phyloP scores from a whole-genome alignment of 37 sponge, comb jelly and placozoan species.

The Oscarella lobularis region DNA sequence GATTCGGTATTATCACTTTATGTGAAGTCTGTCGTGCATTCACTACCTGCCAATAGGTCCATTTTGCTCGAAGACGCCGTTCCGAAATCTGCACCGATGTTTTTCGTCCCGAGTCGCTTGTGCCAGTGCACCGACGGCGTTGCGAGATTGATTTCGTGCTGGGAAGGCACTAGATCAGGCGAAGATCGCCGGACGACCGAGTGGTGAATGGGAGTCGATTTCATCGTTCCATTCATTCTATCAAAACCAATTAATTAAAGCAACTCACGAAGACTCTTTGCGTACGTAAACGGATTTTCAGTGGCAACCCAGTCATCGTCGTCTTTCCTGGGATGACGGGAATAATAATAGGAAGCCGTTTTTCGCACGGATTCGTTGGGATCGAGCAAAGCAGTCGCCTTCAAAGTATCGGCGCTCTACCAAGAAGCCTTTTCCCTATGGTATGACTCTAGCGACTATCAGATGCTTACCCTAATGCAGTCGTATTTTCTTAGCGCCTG shows the following conservation, averaged over 20 bases:
- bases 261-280: no score
- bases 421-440: no score
- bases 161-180: not conserved
- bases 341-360: not conserved
- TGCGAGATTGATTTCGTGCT: not conserved
- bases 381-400: not conserved
- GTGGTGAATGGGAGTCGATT: no score
- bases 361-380: not conserved
- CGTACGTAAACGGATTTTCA: not conserved
- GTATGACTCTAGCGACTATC: no score
- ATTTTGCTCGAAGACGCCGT: not conserved
- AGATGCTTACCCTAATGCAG: not conserved
- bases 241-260: no score
- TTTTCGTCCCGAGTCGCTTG: not conserved
- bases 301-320: not conserved
- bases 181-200: no score
- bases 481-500: not conserved
- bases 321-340: not conserved
- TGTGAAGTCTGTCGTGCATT: not conserved
- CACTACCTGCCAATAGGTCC: not conserved
- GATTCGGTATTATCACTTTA: not conserved
- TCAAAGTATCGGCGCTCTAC: constrained; percentile 1
- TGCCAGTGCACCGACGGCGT: constrained; percentile 6
- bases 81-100: constrained; percentile 1
- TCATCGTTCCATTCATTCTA: no score